These are phyloP conservation scores for Dinomys branickii DNA, from an alignment of 2,113 vertebrate species.

Conservation along the genomic window DNA sequence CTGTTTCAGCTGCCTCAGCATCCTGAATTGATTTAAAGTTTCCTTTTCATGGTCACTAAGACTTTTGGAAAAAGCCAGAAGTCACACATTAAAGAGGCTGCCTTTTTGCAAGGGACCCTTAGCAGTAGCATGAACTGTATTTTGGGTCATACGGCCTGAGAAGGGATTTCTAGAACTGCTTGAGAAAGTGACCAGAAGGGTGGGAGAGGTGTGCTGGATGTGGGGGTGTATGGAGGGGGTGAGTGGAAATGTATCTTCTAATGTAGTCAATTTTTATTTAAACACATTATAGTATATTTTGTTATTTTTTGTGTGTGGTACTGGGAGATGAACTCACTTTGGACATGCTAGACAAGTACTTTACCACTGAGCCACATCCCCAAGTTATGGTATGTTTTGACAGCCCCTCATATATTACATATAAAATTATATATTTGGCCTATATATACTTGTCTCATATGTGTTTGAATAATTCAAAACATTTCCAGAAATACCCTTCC, in stretches of 20 bases:
- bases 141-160: background rate
- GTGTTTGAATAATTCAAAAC: background rate
- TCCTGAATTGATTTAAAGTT: background rate
- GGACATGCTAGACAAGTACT: too few relatives aligned
- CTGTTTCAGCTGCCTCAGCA: background rate
- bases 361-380: too few relatives aligned
- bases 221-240: background rate
- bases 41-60: background rate
- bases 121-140: background rate
- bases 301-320: too few relatives aligned
- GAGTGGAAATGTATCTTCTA: background rate
- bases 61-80: background rate
- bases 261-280: background rate
- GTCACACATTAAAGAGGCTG: background rate
- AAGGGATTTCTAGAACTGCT: background rate
- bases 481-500: too few relatives aligned
- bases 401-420: too few relatives aligned
- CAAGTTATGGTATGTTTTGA: background rate
- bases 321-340: too few relatives aligned
- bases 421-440: background rate
- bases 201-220: background rate
- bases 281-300: background rate
- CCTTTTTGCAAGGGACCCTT: background rate
- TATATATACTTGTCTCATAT: background rate
- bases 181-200: background rate